phyloP scores from a whole-genome alignment of 1,140 invertebrate species.

The Ctenoplectra terminalis region DNA sequence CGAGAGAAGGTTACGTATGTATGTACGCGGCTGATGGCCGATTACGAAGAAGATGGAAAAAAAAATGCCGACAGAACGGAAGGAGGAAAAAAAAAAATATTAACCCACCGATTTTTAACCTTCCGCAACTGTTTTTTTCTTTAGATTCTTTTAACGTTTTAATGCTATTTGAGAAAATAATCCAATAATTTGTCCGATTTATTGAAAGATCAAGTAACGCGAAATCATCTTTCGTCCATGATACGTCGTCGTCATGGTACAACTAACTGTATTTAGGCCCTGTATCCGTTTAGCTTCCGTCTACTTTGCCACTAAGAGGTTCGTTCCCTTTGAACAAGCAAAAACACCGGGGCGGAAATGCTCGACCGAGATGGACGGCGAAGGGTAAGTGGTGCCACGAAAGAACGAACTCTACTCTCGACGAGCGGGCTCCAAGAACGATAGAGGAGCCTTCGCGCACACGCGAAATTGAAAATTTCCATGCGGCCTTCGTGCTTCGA shows the following conservation, averaged over 20 bases:
- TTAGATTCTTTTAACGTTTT: too few relatives aligned
- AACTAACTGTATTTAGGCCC: slow-evolving; percentile 47
- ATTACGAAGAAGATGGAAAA: slow-evolving; percentile 33
- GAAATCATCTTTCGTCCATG: not conserved
- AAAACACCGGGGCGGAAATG: slow-evolving; percentile 56
- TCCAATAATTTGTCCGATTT: too few relatives aligned
- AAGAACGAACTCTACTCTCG: slow-evolving; percentile 35
- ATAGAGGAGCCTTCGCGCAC: too few relatives aligned
- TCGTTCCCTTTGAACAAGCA: slow-evolving; percentile 55
- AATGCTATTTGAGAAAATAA: too few relatives aligned
- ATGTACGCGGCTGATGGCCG: slow-evolving; percentile 35
- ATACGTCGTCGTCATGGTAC: slow-evolving; percentile 3
- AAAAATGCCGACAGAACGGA: not conserved
- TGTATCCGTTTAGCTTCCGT: slow-evolving; percentile 48
- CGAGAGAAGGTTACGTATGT: not conserved
- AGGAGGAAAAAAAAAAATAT: not conserved
- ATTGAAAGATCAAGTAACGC: too few relatives aligned
- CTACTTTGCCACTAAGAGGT: slow-evolving; percentile 46
- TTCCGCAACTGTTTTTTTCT: not conserved
- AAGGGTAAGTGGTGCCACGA: slow-evolving; percentile 47
- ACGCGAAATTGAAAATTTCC: not conserved
- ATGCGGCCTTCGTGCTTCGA: not conserved
- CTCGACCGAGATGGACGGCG: slow-evolving; percentile 35
- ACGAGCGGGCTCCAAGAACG: slow-evolving; percentile 8
- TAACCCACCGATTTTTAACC: not conserved